phyloP scores from a whole-genome alignment of 2,797 vertebrate species.

The Cynopterus sphinx region DNA sequence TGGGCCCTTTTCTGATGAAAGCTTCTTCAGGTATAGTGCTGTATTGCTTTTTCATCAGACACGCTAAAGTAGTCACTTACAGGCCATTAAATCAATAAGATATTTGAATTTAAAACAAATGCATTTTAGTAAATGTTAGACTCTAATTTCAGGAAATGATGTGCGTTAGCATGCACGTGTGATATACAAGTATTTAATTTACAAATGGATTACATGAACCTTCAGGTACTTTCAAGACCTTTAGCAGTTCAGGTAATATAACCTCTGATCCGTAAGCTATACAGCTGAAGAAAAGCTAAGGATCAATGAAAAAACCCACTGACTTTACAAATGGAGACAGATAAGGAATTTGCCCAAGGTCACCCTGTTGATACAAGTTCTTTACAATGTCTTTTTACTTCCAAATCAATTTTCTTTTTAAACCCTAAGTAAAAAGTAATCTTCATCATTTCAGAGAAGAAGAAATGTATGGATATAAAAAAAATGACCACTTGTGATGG shows the following conservation, averaged over 20 bases:
- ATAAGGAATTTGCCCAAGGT: background rate
- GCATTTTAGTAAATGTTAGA: background rate
- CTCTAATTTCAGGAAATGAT: background rate
- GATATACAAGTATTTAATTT: background rate
- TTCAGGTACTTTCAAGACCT: background rate
- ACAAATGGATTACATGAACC: background rate
- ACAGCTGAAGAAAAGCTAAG: background rate
- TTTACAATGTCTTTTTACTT: background rate
- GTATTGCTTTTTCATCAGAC: background rate
- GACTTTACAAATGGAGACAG: background rate
- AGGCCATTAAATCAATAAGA: background rate
- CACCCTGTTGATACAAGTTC: background rate
- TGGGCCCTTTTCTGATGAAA: background rate
- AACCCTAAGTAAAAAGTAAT: background rate
- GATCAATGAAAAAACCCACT: background rate
- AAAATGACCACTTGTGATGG: background rate
- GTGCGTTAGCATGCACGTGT: background rate
- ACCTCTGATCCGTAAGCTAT: background rate
- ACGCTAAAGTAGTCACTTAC: background rate
- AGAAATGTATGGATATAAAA: background rate
- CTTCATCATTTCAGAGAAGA: background rate
- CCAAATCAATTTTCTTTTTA: background rate
- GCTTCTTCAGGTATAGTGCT: background rate
- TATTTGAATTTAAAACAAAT: background rate
- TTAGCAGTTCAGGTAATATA: background rate